Conservation (phyloP, 1,140 invertebrate genomes). For the Brachionus rotundiformis region DNA sequence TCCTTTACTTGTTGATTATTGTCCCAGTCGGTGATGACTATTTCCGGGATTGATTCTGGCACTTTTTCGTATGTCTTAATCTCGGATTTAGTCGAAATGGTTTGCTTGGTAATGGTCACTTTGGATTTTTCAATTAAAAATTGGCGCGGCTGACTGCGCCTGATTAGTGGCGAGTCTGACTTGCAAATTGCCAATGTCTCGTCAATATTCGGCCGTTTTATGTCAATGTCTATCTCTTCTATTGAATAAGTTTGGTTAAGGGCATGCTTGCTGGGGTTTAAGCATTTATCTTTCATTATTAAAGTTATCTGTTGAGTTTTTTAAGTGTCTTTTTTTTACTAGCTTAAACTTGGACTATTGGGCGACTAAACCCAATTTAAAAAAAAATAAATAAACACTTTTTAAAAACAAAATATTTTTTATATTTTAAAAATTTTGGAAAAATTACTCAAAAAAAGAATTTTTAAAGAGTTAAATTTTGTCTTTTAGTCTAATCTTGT, state of each 20-base stretch:
- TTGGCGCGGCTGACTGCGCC: neutral
- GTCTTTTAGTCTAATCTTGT: neutral
- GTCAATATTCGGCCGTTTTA: constrained; percentile 13
- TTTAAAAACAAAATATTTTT: constrained; percentile 24
- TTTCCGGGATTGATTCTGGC: neutral
- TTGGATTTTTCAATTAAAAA: constrained; percentile 28
- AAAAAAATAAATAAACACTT: neutral
- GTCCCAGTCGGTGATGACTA: constrained; percentile 20
- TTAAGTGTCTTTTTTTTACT: neutral
- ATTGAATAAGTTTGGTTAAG: constrained; percentile 38
- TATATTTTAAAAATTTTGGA: constrained; percentile 35
- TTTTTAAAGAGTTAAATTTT: constrained; percentile 29
- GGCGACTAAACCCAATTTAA: neutral
- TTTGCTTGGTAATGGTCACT: constrained; percentile 19
- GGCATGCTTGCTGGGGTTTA: neutral
- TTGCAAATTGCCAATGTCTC: neutral
- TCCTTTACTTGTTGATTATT: neutral
- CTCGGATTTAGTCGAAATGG: neutral
- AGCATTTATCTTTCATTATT: constrained; percentile 43
- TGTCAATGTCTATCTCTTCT: constrained; percentile 36
- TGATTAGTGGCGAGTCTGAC: neutral
- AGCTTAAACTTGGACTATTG: neutral
- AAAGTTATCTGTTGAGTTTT: neutral
- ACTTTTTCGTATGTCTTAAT: neutral
- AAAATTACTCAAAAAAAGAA: constrained; percentile 41